These are phyloP conservation scores for Clarias fuscus DNA, from an alignment of 2,797 vertebrate genomes.

Conservation along the genomic window DNA sequence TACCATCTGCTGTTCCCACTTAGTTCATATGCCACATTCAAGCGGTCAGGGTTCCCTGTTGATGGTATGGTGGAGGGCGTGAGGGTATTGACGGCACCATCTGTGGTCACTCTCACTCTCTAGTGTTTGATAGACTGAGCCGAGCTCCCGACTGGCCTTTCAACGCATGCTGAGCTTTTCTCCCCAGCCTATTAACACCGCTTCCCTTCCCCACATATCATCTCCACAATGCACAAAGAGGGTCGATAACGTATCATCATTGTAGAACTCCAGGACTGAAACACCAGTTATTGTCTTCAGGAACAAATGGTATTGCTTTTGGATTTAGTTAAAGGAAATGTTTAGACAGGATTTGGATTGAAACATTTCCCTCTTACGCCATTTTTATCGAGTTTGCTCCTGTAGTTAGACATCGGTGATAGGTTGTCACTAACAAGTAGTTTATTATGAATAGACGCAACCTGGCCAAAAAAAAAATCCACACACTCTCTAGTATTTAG, in stretches of 20 bases:
- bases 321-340: neutral
- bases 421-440: neutral
- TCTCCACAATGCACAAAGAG: slow-evolving; percentile 52
- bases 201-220: slow-evolving; percentile 43
- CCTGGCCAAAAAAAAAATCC: too few relatives aligned
- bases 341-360: neutral
- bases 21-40: slow-evolving; percentile 5
- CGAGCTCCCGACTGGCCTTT: slow-evolving; percentile 52
- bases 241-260: slow-evolving; percentile 49
- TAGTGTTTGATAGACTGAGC: slow-evolving; percentile 73
- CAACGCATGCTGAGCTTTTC: slow-evolving; percentile 69
- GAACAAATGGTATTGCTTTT: slow-evolving; percentile 42
- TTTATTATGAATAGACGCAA: neutral
- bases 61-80: slow-evolving; percentile 53
- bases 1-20: slow-evolving; percentile 55
- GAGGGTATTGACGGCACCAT: slow-evolving; percentile 73
- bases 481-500: too few relatives aligned
- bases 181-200: slow-evolving; percentile 59
- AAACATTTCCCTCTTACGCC: neutral
- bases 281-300: slow-evolving; percentile 43
- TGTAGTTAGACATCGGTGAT: neutral
- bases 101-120: slow-evolving; percentile 69
- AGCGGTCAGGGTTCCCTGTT: slow-evolving; percentile 48
- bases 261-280: slow-evolving; percentile 12
- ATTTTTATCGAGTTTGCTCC: neutral